Conservation (phyloP, 2,797 vertebrate species). For the Ambastaia sidthimunki region DNA sequence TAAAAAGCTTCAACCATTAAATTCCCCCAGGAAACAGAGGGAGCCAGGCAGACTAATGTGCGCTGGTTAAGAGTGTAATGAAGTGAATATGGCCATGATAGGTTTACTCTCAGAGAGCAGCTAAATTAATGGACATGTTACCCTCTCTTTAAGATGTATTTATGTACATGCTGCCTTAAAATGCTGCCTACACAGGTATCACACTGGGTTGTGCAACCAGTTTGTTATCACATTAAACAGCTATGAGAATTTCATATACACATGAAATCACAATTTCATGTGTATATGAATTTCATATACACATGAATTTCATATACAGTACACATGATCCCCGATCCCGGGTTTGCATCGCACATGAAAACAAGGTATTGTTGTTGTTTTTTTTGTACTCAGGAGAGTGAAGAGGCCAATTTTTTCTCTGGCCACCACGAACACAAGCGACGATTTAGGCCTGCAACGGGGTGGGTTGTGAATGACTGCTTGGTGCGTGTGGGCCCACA, state of each 20-base stretch:
- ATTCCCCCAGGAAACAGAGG: constrained; percentile 74
- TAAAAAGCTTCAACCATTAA: constrained; percentile 78
- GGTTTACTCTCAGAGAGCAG: constrained; percentile 55
- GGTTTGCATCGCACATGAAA: no score
- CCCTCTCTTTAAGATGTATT: constrained; percentile 23
- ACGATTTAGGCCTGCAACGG: not conserved
- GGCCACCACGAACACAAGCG: not conserved
- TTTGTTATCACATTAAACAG: no score
- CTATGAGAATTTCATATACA: no score
- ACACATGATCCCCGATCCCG: no score
- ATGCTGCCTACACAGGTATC: no score
- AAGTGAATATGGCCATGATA: constrained; percentile 76
- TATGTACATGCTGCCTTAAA: constrained; percentile 31
- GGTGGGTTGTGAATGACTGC: not conserved
- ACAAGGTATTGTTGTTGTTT: no score
- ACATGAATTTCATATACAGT: no score
- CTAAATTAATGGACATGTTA: constrained; percentile 14
- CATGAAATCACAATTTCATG: no score
- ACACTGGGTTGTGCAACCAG: no score
- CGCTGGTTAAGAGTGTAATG: constrained; percentile 75
- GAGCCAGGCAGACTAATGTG: constrained; percentile 75
- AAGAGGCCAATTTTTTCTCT: not conserved
- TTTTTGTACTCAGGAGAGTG: not conserved
- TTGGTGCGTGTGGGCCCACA: not conserved
- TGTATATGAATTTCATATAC: no score